Evolutionary conservation across 2,888 invertebrate genomes (phyloP).

Genomic region (Tipula helvola): DNA sequence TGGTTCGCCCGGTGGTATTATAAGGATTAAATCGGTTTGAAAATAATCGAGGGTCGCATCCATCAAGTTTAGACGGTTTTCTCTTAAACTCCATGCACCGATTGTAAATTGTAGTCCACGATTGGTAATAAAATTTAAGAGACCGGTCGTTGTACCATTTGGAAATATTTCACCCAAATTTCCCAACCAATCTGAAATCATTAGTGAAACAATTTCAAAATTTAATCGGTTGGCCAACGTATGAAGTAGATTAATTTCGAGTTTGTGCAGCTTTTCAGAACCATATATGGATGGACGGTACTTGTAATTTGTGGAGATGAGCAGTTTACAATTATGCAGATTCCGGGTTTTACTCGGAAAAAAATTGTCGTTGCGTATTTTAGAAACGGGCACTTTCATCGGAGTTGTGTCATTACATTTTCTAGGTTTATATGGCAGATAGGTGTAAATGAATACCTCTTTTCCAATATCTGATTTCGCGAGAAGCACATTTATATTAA

Average conservation of each 20-base stretch:
- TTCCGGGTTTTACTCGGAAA: constrained; percentile 14
- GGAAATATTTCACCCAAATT: constrained; percentile 10
- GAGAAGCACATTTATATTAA: constrained; percentile 5
- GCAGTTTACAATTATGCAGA: constrained; percentile 14
- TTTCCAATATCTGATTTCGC: background rate
- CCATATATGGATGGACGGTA: no score
- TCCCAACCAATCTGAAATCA: background rate
- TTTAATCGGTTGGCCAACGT: constrained; percentile 14
- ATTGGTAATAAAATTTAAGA: background rate
- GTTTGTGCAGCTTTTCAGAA: background rate
- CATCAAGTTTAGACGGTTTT: background rate
- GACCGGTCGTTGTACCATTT: constrained; percentile 15
- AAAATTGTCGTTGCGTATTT: background rate
- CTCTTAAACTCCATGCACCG: constrained; percentile 7
- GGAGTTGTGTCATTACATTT: constrained; percentile 13
- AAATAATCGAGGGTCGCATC: background rate
- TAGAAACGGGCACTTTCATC: background rate
- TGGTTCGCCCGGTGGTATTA: no score
- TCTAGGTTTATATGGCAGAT: constrained; percentile 13
- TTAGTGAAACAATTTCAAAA: constrained; percentile 7
- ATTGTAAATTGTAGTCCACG: constrained; percentile 13
- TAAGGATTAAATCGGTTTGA: no score
- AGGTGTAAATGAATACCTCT: constrained; percentile 13
- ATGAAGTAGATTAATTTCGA: constrained; percentile 14
- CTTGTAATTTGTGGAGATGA: constrained; percentile 13